Base-by-base conservation (phyloP, 2,113 vertebrate genomes). In the Pelusios castaneus region DNA sequence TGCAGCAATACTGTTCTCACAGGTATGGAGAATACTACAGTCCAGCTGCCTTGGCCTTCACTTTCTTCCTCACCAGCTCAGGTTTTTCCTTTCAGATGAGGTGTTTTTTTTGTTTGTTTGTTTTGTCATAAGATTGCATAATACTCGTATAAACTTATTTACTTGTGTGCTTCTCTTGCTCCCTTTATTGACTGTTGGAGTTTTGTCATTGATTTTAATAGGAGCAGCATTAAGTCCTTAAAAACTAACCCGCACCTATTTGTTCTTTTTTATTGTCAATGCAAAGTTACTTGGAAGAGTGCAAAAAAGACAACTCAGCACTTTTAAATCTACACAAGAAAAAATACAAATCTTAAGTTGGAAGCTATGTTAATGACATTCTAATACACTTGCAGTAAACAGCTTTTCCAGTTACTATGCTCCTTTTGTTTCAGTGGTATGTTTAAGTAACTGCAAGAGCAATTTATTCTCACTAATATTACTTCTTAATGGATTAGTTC, bases 381-480 rank as follows among this genome's bases (percentile, higher is more conserved):
- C 9, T 10, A 21, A n/a, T 38, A 70, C 19, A 38, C 63, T 38
- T 38, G 19, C 8, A 70, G 38, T 70, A 70, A 51, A 11, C 55
- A 49, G 6, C 27, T 94, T 87, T 91, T 77, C 21, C 73, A 85
- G 41, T 80, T 31, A 45, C 13, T 67, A 6, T 29, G 29, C n/a
- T 84, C 24, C 41, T 94, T 85, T 91, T 4, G 34, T 75, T 78
- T 58, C 38, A 55, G 52, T 75, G 63, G 54, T 67, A 86, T 51
- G n/a, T 81, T 82, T 87, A 91, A 91, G 89, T 91, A 47, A 63
- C 54, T 91, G 84, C 76, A 87, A 87, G 87, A 86, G 79, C 84
- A 67, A 70, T 76, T 84, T 88, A 75, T 92, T 89, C 82, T 80
- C 92, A 84, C 43, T 19, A 80, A 22, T 29, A 24, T 87, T 91